These are phyloP conservation scores for Goniozus legneri DNA, from an alignment of 1,140 invertebrate species.

Conservation along the genomic window DNA sequence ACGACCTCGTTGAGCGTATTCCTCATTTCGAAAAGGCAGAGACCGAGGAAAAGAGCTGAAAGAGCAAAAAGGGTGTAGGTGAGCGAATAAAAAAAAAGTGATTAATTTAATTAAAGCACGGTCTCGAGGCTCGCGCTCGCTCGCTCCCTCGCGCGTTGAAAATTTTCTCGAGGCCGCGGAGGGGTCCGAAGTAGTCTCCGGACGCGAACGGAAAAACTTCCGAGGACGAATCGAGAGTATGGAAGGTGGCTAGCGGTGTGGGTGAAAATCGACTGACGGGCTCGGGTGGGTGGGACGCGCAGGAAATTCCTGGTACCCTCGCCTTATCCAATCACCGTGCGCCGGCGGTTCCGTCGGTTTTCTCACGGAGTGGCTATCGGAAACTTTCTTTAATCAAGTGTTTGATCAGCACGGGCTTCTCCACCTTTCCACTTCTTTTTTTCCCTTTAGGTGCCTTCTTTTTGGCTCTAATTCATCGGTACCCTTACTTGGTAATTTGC, in stretches of 20 bases:
- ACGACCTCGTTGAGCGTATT: too few species aligned
- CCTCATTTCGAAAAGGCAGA: too few species aligned
- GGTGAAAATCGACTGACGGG: not conserved
- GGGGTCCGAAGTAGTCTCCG: conserved; percentile 14
- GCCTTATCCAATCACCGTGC: conserved; percentile 33
- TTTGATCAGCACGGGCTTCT: conserved; percentile 42
- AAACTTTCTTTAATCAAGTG: conserved; percentile 45
- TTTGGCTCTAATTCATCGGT: not conserved
- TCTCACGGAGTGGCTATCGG: conserved; percentile 28
- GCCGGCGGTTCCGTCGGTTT: conserved; percentile 21
- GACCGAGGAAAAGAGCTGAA: conserved; percentile 9
- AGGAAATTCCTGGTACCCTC: conserved; percentile 22
- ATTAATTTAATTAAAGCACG: conserved; percentile 28
- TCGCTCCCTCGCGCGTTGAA: conserved; percentile 7
- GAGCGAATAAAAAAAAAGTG: conserved; percentile 4
- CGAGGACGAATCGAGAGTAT: not conserved
- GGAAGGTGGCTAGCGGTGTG: conserved; percentile 1
- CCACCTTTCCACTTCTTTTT: not conserved
- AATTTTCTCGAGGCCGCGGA: conserved; percentile 13
- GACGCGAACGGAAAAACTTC: conserved; percentile 1
- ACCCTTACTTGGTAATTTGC: too few species aligned
- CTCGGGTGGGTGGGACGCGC: not conserved
- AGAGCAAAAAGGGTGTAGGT: not conserved
- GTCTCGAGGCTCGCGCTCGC: too few species aligned
- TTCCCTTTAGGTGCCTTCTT: too few species aligned